These are phyloP conservation scores for Neuroterus valhalla DNA, from an alignment of 1,140 invertebrate genomes.

Conservation along the genomic window DNA sequence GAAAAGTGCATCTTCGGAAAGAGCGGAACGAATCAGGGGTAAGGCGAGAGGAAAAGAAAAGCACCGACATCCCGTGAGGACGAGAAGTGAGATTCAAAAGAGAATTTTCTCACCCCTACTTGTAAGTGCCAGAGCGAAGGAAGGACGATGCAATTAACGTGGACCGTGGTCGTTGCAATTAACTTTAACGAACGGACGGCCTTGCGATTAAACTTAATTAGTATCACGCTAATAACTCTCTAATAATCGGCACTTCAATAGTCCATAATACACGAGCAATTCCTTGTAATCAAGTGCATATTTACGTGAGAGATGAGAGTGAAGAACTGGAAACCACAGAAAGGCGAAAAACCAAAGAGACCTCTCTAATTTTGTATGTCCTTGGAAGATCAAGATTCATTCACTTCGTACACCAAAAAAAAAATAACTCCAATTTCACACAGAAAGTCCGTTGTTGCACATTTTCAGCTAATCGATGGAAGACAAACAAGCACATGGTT, in stretches of 20 bases:
- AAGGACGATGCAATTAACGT: conserved; percentile 64
- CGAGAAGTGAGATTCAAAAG: not conserved
- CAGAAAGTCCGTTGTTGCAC: not conserved
- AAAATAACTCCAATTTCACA: not conserved
- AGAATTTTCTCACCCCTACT: not conserved
- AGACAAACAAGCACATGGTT: not conserved
- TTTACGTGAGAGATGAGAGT: conserved; percentile 7
- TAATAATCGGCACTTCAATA: conserved; percentile 63
- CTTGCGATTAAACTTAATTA: conserved; percentile 73
- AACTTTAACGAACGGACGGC: conserved; percentile 73
- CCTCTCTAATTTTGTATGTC: conserved; percentile 1
- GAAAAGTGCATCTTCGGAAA: not conserved
- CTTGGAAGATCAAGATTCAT: conserved; percentile 25
- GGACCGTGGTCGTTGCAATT: conserved; percentile 67
- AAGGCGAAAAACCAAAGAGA: conserved; percentile 1
- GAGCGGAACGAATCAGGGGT: not conserved
- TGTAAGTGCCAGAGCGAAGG: conserved; percentile 32
- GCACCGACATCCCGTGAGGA: not conserved
- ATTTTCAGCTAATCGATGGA: not conserved
- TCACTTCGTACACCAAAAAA: not conserved
- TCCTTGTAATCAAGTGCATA: conserved; percentile 18
- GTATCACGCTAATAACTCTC: conserved; percentile 71
- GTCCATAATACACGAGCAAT: conserved; percentile 13
- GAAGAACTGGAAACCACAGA: not conserved
- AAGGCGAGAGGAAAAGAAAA: not conserved